Evolutionary conservation across 2,113 vertebrate genomes (phyloP).

Genomic region (Anguilla japonica): DNA sequence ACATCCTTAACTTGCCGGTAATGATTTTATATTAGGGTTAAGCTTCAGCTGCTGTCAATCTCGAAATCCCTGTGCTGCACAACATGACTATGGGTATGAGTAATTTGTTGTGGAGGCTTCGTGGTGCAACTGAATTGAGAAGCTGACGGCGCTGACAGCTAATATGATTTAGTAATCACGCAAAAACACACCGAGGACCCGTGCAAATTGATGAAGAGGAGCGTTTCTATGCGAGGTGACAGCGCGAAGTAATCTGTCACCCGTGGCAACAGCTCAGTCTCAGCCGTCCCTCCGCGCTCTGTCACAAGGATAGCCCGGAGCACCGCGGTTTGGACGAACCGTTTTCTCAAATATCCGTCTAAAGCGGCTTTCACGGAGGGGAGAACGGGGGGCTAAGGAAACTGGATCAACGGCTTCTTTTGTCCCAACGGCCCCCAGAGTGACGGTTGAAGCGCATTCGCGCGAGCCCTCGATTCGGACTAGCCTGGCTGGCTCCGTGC

Average conservation of each 20-base stretch:
- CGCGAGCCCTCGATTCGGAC: background rate
- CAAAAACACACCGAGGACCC: slow-evolving; percentile 67
- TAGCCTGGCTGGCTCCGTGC: background rate
- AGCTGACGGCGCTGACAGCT: slow-evolving; percentile 63
- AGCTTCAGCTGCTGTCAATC: slow-evolving; percentile 64
- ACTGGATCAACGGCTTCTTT: background rate
- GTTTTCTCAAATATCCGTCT: slow-evolving; percentile 58
- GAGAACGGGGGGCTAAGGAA: background rate
- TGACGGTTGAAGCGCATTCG: background rate
- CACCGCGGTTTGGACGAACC: slow-evolving; percentile 47
- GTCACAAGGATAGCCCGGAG: slow-evolving; percentile 54
- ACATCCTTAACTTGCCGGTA: slow-evolving; percentile 49
- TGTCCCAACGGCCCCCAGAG: background rate
- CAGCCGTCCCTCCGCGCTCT: background rate
- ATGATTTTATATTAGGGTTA: slow-evolving; percentile 67
- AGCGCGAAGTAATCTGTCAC: slow-evolving; percentile 71
- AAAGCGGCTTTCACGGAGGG: slow-evolving; percentile 55
- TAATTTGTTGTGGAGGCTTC: slow-evolving; percentile 71
- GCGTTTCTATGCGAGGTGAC: slow-evolving; percentile 69
- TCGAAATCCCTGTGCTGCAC: slow-evolving; percentile 45
- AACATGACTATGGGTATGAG: slow-evolving; percentile 52
- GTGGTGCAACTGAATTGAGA: slow-evolving; percentile 61
- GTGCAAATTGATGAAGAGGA: slow-evolving; percentile 73
- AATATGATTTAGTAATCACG: slow-evolving; percentile 73
- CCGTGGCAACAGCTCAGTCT: slow-evolving; percentile 72